Evolutionary conservation across 2,113 vertebrate genomes (phyloP).

Genomic region (Mirza zaza): DNA sequence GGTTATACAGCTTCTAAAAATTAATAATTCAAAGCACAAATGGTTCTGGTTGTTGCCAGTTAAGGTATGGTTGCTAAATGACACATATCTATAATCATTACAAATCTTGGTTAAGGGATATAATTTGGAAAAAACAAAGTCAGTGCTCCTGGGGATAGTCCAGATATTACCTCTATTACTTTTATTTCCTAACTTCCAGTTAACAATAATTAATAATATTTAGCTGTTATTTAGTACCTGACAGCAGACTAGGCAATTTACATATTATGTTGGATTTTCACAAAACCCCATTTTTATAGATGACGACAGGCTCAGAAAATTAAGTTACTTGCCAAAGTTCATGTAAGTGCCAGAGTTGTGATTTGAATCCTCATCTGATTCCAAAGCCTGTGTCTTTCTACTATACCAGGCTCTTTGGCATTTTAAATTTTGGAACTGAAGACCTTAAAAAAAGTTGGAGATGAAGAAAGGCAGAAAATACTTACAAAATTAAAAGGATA

Average conservation of each 20-base stretch:
- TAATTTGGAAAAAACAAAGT: conserved; percentile 22
- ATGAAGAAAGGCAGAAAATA: background rate
- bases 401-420: background rate
- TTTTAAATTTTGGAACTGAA: conserved; percentile 47
- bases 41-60: conserved; percentile 95
- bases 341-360: background rate
- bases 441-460: background rate
- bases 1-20: conserved; percentile 93
- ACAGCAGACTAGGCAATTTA: background rate
- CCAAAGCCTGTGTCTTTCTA: background rate
- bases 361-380: background rate
- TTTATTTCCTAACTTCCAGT: background rate
- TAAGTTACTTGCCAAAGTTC: background rate
- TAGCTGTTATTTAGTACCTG: background rate
- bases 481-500: background rate
- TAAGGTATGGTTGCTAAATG: conserved; percentile 87
- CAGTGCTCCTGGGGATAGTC: background rate
- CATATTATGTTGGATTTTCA: background rate
- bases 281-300: background rate
- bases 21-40: conserved; percentile 88
- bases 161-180: background rate
- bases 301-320: background rate
- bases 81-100: background rate
- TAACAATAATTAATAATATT: background rate
- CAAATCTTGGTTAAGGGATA: background rate